Base-by-base conservation (phyloP, 2,888 invertebrate species). In the Melangyna quadrimaculata region DNA sequence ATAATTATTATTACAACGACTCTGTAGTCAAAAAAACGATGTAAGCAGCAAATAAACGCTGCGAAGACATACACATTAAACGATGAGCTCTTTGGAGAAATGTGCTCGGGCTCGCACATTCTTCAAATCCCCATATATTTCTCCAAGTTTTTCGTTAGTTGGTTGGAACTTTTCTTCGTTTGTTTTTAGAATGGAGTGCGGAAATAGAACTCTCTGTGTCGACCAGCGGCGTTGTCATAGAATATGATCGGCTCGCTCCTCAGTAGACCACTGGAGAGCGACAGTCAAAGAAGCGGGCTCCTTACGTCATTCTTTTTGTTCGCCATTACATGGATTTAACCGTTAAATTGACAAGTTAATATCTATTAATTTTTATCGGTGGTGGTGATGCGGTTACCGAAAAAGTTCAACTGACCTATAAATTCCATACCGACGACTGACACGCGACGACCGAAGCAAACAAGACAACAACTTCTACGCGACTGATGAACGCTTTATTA, bases 151-250 rank as follows among this genome's bases (percentile, higher is more conserved):
- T 78, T 78, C 27, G 22, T 79, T 79, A 29, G 37, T 59, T 75
- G 57, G 57, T 65, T 78, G 61, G 53, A 72, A 78, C 43, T 40
- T 57, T 59, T 65, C n/a, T 51, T 57, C 12, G 19, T 43, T n/a
- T 63, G 27, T 63, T 65, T 45, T 82, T 73, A 32, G 67, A 77
- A 51, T 32, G 67, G 67, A 78, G 73, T 83, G 86, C 77, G 86
- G 86, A 86, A 86, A 86, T 86, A 86, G 86, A 86, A 81, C 80
- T 72, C 45, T 72, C 59, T 61, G 84, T 69, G 84, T 69, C 45
- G 67, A 72, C 53, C 75, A 32, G 53, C 35, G 19, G 40, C 37
- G 73, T 80, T 73, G 29, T 69, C 51, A 63, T 63, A 77, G 77
- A 51, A 67, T 19, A 67, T 45, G 19, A 55, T 78, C 63, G 19